phyloP scores from a whole-genome alignment of 2,113 vertebrate species.

The Scophthalmus maximus region DNA sequence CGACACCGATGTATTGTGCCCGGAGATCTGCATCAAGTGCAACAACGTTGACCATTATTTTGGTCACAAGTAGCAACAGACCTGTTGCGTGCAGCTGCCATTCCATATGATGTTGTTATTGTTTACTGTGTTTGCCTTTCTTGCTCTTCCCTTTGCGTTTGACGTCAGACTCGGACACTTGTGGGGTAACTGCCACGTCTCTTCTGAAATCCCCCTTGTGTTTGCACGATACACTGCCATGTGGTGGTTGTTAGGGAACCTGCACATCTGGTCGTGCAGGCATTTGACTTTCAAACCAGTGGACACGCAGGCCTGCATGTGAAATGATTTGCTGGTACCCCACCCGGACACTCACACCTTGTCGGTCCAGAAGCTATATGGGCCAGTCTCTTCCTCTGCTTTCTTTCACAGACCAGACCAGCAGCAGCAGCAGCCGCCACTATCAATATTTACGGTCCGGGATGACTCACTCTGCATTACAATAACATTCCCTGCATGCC shows the following conservation, averaged over 20 bases:
- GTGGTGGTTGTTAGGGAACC: background rate
- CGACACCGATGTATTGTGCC: too few relatives aligned
- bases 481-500: constrained; percentile 82
- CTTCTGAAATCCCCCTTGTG: constrained; percentile 9
- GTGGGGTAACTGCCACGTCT: too few relatives aligned
- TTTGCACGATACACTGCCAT: background rate
- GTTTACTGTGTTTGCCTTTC: background rate
- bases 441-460: constrained; percentile 82
- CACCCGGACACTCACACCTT: constrained; percentile 13
- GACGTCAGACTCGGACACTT: too few relatives aligned
- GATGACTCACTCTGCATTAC: constrained; percentile 80
- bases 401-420: constrained; percentile 38
- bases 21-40: too few relatives aligned
- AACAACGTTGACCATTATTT: too few relatives aligned
- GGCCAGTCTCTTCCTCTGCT: constrained; percentile 29
- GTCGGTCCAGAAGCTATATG: constrained; percentile 39
- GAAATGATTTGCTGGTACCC: constrained; percentile 15
- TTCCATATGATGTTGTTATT: too few relatives aligned
- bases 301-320: background rate
- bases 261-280: constrained; percentile 7
- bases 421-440: constrained; percentile 61
- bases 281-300: background rate
- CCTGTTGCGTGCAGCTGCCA: too few relatives aligned
- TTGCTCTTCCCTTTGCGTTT: background rate
- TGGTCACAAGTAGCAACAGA: too few relatives aligned